Base-by-base conservation (phyloP, 1,140 invertebrate genomes). In the Vanessa tameamea region DNA sequence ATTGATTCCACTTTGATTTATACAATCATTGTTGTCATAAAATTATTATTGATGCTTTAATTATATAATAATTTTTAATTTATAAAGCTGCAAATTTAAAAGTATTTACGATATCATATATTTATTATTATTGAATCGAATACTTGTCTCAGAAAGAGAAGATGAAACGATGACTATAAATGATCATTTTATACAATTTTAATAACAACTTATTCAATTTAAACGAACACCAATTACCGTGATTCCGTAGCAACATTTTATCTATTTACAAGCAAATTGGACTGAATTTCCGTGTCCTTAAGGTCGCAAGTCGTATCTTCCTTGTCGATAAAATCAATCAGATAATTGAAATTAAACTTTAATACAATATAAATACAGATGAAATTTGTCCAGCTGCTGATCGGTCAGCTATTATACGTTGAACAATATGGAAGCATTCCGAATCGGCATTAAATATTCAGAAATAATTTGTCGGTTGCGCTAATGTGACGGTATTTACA, bases 381-480 rank as follows among this genome's bases (percentile, higher is more conserved):
- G 69, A 75, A 70, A 74, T 55, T 74, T 11, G 20, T 9, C 7
- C 55, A 68, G 68, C 26, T 31, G 55, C 47, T 43, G 11, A 43
- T 6, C 9, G n/a, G 68, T 47, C 69, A 55, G 73, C 7, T 75
- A 78, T 78, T 79, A 74, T 74, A 55, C 74, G 66, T 61, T 50
- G 69, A 78, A 78, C 79, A 81, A 81, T 78, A 78, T 81, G 77
- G 57, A 76, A 59, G 73, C 71, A 67, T 59, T 61, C 51, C n/a
- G 55, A 72, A 47, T 66, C 72, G 67, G 37, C 69, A 80, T 82
- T 80, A 82, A 82, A 80, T 76, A 80, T 82, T 80, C 77, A 80
- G 73, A 80, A 80, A 78, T 82, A 80, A 82, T 82, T 80, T 80
- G 73, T 76, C 67, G 77, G 71, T 75, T 64, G 72, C 70, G 72